Percentiles rank a stretch among this genome's conserved stretches.
These are phyloP conservation scores for Salvator merianae DNA, from an alignment of 2,113 vertebrate genomes.

Conservation along the genomic window DNA sequence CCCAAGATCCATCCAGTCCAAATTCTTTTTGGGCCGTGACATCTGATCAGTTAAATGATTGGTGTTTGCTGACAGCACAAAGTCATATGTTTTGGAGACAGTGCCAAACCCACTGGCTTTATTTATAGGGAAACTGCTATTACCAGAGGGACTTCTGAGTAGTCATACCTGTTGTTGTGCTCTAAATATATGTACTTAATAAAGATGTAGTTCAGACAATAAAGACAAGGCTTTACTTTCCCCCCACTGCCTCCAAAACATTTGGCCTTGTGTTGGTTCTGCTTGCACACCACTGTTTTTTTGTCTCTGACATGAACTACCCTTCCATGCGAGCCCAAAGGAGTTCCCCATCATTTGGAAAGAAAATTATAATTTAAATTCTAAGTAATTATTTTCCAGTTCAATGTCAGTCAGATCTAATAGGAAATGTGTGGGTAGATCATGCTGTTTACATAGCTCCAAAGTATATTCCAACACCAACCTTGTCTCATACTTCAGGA, in stretches of 20 bases:
- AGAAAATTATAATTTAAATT: not conserved
- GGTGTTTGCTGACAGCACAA: no score
- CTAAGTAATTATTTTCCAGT: not conserved
- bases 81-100: not conserved
- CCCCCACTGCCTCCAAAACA: no score
- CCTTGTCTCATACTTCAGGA: not conserved
- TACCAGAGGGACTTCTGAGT: not conserved
- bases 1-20: no score
- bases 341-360: not conserved
- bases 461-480: not conserved
- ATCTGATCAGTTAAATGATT: no score
- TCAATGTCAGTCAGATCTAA: conserved; percentile 1
- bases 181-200: not conserved
- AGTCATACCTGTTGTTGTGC: not conserved
- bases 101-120: not conserved
- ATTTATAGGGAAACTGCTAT: no score
- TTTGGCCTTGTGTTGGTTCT: no score
- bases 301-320: not conserved
- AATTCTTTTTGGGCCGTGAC: no score
- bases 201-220: no score
- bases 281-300: not conserved
- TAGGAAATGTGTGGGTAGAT: conserved; percentile 12
- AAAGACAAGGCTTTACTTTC: no score
- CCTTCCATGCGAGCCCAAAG: not conserved
- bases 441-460: not conserved